These are phyloP conservation scores for Podarcis cretensis DNA, from an alignment of 2,113 vertebrate genomes.

Conservation along the genomic window DNA sequence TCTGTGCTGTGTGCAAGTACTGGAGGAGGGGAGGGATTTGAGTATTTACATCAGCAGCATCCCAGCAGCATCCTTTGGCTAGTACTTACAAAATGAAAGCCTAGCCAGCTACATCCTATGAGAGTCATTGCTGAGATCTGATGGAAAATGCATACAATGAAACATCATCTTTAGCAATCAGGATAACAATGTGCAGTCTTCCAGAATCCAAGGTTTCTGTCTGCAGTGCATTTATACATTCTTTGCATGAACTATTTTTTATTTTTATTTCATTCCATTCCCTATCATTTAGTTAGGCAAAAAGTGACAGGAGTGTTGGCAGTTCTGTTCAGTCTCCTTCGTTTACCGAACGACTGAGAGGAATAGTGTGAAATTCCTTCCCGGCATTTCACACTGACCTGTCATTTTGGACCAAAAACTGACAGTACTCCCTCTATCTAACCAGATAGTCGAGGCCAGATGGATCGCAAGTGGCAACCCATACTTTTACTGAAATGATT, in stretches of 20 bases:
- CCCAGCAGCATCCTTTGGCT: slow-evolving; percentile 34
- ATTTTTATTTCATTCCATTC: background rate
- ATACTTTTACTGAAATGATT: background rate
- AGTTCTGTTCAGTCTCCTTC: background rate
- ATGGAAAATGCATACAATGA: background rate
- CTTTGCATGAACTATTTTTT: background rate
- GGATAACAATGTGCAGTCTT: background rate
- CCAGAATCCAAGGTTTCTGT: background rate
- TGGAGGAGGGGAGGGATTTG: slow-evolving; percentile 47
- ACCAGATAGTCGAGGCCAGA: background rate
- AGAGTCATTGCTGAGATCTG: slow-evolving; percentile 11
- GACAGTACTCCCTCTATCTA: background rate
- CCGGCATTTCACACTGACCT: slow-evolving; percentile 31
- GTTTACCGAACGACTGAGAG: slow-evolving; percentile 5
- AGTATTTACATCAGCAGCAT: slow-evolving; percentile 21
- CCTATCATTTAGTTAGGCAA: slow-evolving; percentile 24
- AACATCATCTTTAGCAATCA: background rate
- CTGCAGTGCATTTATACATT: background rate
- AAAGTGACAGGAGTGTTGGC: background rate
- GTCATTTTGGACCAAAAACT: slow-evolving; percentile 25
- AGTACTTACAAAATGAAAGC: slow-evolving; percentile 30
- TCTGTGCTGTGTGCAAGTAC: background rate
- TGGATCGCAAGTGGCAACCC: background rate
- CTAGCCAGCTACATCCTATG: background rate
- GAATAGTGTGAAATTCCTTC: background rate